phyloP scores from a whole-genome alignment of 2,888 invertebrate genomes.

The Vesta saturnalis region DNA sequence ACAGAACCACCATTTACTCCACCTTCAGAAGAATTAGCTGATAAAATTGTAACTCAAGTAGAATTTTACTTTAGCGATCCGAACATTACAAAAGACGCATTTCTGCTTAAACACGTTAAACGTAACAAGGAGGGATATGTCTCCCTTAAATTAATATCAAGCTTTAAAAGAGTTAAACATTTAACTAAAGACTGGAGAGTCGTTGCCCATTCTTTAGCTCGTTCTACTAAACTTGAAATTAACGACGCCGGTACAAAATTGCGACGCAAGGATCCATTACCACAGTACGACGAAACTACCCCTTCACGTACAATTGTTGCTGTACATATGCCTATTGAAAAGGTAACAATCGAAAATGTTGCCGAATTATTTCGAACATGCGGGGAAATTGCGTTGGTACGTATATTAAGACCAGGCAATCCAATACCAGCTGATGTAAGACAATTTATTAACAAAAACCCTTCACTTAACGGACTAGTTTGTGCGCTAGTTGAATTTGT shows the following conservation, averaged over 20 bases:
- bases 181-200: conserved; percentile 94
- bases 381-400: conserved; percentile 89
- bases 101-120: conserved; percentile 92
- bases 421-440: conserved; percentile 91
- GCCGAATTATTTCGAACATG: conserved; percentile 89
- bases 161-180: conserved; percentile 94
- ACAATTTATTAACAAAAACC: conserved; percentile 90
- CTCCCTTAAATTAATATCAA: conserved; percentile 92
- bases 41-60: conserved; percentile 85
- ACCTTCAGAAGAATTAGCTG: conserved; percentile 80
- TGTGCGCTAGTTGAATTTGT: conserved; percentile 94
- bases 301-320: conserved; percentile 92
- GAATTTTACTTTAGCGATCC: conserved; percentile 97
- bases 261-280: conserved; percentile 83
- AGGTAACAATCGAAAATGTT: conserved; percentile 89
- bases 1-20: conserved; percentile 71
- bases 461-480: conserved; percentile 85
- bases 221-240: conserved; percentile 84
- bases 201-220: conserved; percentile 85
- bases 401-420: conserved; percentile 89
- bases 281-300: conserved; percentile 91
- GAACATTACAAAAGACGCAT: conserved; percentile 94
- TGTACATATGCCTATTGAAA: conserved; percentile 84
- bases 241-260: conserved; percentile 93
- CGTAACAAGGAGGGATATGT: conserved; percentile 96